Evolutionary conservation across 1,140 invertebrate species (phyloP).

Genomic region (Scaptomyza pallida): DNA sequence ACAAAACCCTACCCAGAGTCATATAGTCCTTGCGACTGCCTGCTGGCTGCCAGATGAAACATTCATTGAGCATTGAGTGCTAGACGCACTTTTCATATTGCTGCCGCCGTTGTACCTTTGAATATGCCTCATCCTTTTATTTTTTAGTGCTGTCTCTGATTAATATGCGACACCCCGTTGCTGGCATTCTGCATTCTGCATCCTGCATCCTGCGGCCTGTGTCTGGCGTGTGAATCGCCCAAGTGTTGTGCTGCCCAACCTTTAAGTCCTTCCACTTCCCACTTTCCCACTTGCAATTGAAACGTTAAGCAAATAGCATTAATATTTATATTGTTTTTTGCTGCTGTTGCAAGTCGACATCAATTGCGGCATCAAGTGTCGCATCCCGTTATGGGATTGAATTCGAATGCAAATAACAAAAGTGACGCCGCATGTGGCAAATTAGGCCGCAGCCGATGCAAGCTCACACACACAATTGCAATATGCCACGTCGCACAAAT

Average conservation of each 20-base stretch:
- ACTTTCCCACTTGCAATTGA: slow-evolving; percentile 54
- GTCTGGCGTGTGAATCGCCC: slow-evolving; percentile 66
- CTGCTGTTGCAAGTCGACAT: slow-evolving; percentile 32
- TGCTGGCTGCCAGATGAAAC: slow-evolving; percentile 28
- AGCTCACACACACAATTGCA: slow-evolving; percentile 23
- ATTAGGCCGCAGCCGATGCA: slow-evolving; percentile 64
- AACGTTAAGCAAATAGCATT: slow-evolving; percentile 81
- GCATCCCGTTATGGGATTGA: slow-evolving; percentile 46
- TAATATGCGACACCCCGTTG: slow-evolving; percentile 76
- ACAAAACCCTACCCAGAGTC: slow-evolving; percentile 45
- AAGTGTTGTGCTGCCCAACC: slow-evolving; percentile 67
- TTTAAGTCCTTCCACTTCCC: slow-evolving; percentile 29
- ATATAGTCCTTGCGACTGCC: slow-evolving; percentile 22
- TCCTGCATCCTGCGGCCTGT: slow-evolving; percentile 8
- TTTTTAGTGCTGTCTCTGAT: slow-evolving; percentile 50
- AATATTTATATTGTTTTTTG: slow-evolving; percentile 77
- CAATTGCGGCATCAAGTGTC: slow-evolving; percentile 59
- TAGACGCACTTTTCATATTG: slow-evolving; percentile 48
- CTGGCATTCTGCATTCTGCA: slow-evolving; percentile 23
- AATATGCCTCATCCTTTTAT: slow-evolving; percentile 14
- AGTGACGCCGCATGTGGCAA: slow-evolving; percentile 71
- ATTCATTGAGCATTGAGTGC: slow-evolving; percentile 37
- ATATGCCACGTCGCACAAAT: not conserved
- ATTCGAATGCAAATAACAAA: slow-evolving; percentile 50
- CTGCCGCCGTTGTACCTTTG: not conserved